Base-by-base conservation (phyloP, 2,797 vertebrate species). In the Hypotaenidia philippensis region DNA sequence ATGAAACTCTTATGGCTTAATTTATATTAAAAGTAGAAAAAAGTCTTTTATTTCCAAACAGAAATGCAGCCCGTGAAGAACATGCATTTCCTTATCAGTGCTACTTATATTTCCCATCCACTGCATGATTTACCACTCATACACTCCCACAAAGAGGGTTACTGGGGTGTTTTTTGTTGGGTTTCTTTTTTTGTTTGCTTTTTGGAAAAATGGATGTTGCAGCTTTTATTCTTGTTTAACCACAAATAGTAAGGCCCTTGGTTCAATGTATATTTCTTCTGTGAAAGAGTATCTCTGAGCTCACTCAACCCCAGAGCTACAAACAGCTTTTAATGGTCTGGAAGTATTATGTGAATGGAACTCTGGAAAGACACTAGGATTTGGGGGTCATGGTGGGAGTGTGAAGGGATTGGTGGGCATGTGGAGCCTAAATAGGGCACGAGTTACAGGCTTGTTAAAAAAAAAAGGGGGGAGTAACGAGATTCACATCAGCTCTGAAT, bases 1-100 rank as follows among this genome's bases (percentile, higher is more conserved):
- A 97, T 97, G 97, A 98, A 98, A 98, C 87, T 98, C 96, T 98
- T 98, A 98, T 98, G 98, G 98, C 98, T 98, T 98, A 97, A 96
- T 98, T 98, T 97, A 97, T 98, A 98, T 96, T 98, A 97, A 96
- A 98, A 98, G 98, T 98, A 98, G 96, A 98, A 98, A 98, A 98
- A 96, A 96, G 96, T 97, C 91, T 80, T 97, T 93, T 97, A 97
- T 93, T 89, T 50, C 95, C 83, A 93, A 95, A 94, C 20, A 97
- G 97, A 98, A 98, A 97, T 82, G 93, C 97, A 95, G 92, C 63
- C 96, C 95, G 25, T 80, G 55, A 92, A 94, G 91, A 93, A 64
- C 23, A 5, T 23, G 93, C 97, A 95, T 96, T 92, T 96, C 98
- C 77, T 93, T 83, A 96, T 97, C 97, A 98, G 98, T 98, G 98